phyloP scores from a whole-genome alignment of 2,888 invertebrate species.

The Cacoxenus indagator region DNA sequence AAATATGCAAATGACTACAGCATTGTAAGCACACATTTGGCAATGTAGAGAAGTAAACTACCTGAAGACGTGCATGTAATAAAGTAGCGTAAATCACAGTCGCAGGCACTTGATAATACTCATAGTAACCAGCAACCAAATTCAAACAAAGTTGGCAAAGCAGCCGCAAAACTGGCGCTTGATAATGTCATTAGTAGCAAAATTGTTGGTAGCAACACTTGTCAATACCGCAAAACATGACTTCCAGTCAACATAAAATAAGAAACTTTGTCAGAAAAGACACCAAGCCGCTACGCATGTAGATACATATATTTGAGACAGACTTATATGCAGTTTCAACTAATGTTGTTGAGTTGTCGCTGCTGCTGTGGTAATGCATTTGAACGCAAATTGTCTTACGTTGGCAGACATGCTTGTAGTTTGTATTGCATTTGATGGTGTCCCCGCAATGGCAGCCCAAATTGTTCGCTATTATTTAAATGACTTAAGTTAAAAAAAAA shows the following conservation, averaged over 20 bases:
- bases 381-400: background rate
- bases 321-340: background rate
- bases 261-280: background rate
- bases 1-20: constrained; percentile 12
- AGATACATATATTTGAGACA: background rate
- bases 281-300: too few relatives aligned
- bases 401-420: background rate
- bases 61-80: background rate
- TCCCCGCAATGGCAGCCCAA: background rate
- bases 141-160: too few relatives aligned
- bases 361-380: background rate
- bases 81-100: background rate
- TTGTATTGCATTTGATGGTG: background rate
- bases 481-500: background rate
- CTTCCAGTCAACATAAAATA: background rate
- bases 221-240: background rate
- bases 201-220: background rate
- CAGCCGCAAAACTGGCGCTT: background rate
- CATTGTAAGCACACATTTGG: background rate
- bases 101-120: background rate
- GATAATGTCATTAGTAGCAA: background rate
- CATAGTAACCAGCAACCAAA: background rate
- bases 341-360: background rate
- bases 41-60: background rate
- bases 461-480: background rate